Conservation (phyloP, 2,113 vertebrate genomes). For the Lichenostomus cassidix region DNA sequence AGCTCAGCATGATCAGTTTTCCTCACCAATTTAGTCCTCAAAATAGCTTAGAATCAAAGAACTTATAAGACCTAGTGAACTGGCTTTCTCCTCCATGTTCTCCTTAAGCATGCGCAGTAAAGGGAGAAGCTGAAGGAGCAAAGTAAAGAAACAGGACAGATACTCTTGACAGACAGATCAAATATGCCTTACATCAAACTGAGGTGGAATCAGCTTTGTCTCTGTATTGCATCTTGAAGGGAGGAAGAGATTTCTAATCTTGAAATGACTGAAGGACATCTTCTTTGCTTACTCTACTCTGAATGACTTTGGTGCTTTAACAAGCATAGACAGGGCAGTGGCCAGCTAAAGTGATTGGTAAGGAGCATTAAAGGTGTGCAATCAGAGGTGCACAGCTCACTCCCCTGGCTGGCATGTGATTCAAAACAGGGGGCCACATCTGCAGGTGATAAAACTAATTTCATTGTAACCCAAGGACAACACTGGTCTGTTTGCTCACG, state of each 20-base stretch:
- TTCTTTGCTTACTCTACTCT: neutral
- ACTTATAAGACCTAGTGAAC: neutral
- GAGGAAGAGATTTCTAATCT: neutral
- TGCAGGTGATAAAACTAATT: neutral
- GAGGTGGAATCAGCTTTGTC: neutral
- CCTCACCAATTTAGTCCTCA: neutral
- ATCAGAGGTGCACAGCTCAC: neutral
- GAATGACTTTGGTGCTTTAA: neutral
- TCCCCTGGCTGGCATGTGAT: neutral
- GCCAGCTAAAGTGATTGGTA: neutral
- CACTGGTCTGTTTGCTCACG: neutral
- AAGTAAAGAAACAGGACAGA: neutral
- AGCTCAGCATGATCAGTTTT: neutral
- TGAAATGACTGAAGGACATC: neutral
- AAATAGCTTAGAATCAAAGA: neutral
- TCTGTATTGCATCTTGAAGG: neutral
- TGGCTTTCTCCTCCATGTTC: neutral
- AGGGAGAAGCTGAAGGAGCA: neutral
- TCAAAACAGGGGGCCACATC: neutral
- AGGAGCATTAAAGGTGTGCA: neutral
- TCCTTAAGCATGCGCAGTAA: neutral
- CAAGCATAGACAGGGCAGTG: neutral
- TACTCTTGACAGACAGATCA: neutral
- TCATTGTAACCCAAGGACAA: neutral
- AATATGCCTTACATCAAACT: neutral